Evolutionary conservation across 1,140 invertebrate species (phyloP).

Genomic region (Drosophila ironensis): DNA sequence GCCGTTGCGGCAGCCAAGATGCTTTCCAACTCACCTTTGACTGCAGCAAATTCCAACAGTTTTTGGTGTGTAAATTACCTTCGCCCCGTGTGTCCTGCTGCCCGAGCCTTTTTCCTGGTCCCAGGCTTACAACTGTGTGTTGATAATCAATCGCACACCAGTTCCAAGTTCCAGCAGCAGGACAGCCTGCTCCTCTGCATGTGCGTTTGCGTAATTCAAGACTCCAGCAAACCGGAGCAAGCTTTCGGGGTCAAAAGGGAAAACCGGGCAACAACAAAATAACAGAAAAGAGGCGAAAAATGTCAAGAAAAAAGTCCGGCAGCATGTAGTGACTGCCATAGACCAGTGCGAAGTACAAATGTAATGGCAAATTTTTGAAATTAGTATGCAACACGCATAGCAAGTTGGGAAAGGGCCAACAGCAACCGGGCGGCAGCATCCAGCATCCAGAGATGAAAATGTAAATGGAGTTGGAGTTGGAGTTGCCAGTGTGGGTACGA

Average conservation of each 20-base stretch:
- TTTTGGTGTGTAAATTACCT: constrained; percentile 50
- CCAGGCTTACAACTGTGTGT: no score
- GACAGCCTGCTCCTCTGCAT: not conserved
- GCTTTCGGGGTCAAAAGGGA: not conserved
- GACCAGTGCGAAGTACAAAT: constrained; percentile 62
- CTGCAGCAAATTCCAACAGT: constrained; percentile 53
- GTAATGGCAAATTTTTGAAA: constrained; percentile 75
- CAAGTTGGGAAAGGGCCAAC: constrained; percentile 9
- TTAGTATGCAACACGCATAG: constrained; percentile 73
- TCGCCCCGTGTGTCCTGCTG: constrained; percentile 17
- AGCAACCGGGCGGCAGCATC: not conserved
- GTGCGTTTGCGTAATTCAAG: constrained; percentile 43
- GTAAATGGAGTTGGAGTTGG: constrained; percentile 11
- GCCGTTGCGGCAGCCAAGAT: constrained; percentile 25
- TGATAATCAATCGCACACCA: constrained; percentile 50
- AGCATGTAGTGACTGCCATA: constrained; percentile 12
- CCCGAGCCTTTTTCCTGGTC: no score
- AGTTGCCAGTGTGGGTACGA: not conserved
- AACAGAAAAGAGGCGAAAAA: constrained; percentile 1
- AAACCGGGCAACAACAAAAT: not conserved
- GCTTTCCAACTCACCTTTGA: constrained; percentile 59
- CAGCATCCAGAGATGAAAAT: constrained; percentile 8
- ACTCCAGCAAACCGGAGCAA: constrained; percentile 18
- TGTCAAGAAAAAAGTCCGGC: not conserved
- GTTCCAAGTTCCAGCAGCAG: not conserved